A percentile compares a stretch with the other conserved stretches of the same genome.
phyloP scores from a whole-genome alignment of 2,113 vertebrate species.

The Cettia cetti region DNA sequence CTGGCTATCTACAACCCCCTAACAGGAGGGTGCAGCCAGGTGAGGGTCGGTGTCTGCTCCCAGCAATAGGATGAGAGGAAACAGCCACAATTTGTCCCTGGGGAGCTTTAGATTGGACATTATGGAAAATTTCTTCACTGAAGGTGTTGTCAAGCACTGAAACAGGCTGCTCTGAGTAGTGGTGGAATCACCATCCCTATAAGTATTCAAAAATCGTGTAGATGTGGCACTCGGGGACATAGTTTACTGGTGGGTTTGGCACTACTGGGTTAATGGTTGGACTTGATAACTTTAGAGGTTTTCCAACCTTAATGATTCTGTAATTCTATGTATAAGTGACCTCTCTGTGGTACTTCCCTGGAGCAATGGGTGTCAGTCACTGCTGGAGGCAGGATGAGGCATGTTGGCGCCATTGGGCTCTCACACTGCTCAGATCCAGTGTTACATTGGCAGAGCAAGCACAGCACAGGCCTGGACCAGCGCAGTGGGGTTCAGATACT shows the following conservation, averaged over 20 bases:
- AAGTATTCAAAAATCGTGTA: background rate
- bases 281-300: background rate
- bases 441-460: background rate
- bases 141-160: background rate
- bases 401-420: accelerated
- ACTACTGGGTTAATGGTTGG: background rate
- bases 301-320: background rate
- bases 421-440: accelerated
- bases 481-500: background rate
- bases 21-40: background rate
- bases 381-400: background rate
- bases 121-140: background rate
- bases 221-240: background rate
- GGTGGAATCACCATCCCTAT: background rate
- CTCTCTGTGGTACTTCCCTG: background rate
- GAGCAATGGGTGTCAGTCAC: background rate
- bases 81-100: accelerated
- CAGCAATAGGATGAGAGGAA: background rate
- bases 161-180: background rate
- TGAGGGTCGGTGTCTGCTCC: accelerated
- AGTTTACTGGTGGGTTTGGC: background rate
- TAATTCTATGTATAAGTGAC: background rate
- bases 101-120: background rate
- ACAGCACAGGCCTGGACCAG: background rate
- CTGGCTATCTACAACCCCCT: background rate